phyloP scores from a whole-genome alignment of 2,797 vertebrate species.

The Clarias fuscus region DNA sequence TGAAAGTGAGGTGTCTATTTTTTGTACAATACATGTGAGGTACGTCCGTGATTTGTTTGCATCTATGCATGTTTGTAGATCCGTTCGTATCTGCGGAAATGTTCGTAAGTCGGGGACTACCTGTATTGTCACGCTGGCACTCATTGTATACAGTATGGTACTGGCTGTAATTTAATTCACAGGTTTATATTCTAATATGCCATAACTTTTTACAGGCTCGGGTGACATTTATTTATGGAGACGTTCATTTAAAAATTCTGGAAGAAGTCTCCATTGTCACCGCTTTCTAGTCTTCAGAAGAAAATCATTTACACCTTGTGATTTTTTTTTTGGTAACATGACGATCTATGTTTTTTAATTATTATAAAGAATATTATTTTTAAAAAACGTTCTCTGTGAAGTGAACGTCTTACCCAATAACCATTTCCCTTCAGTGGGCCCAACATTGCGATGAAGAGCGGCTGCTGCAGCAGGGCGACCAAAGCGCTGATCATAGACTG shows the following conservation, averaged over 20 bases:
- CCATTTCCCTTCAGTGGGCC: slow-evolving; percentile 77
- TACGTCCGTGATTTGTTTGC: too few relatives aligned
- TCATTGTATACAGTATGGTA: not conserved
- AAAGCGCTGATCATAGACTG: slow-evolving; percentile 89
- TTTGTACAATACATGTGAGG: too few relatives aligned
- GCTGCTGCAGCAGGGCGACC: slow-evolving; percentile 86
- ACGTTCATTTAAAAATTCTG: not conserved
- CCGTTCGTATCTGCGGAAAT: too few relatives aligned
- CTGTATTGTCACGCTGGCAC: not conserved
- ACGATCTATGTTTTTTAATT: not conserved
- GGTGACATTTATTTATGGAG: not conserved
- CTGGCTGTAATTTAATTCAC: not conserved
- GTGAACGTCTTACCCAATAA: slow-evolving; percentile 77
- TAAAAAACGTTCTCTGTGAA: not conserved
- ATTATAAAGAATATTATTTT: not conserved
- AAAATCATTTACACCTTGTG: not conserved
- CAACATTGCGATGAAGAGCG: slow-evolving; percentile 84
- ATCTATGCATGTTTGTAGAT: too few relatives aligned
- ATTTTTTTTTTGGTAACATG: not conserved
- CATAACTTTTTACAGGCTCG: too few relatives aligned
- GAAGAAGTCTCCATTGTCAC: not conserved
- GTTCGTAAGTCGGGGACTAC: too few relatives aligned
- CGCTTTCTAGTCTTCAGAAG: not conserved
- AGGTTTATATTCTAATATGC: not conserved
- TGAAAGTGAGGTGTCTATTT: too few relatives aligned